Conservation (phyloP, 2,113 vertebrate genomes). For the Ochotona curzoniae region DNA sequence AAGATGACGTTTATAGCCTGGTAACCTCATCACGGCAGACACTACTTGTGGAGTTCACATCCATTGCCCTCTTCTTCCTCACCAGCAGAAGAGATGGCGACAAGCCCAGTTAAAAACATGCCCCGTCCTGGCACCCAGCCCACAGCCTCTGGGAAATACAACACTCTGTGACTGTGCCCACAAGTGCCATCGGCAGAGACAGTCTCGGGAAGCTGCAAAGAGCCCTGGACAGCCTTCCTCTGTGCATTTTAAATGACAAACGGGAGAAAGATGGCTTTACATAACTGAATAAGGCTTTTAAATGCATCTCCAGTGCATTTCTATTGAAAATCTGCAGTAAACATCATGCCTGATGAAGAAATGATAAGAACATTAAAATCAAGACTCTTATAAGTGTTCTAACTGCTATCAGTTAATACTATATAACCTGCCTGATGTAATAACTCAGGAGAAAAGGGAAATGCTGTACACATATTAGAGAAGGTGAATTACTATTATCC, state of each 20-base stretch:
- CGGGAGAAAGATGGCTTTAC: not conserved
- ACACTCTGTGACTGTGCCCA: not conserved
- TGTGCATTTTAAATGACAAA: not conserved
- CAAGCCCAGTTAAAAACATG: not conserved
- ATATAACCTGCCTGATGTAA: not conserved
- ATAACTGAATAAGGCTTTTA: not conserved
- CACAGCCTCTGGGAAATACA: not conserved
- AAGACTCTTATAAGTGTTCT: not conserved
- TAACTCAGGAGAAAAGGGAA: not conserved
- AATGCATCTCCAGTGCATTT: not conserved
- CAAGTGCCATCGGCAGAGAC: not conserved
- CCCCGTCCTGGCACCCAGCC: not conserved
- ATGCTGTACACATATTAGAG: not conserved
- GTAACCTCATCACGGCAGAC: not conserved
- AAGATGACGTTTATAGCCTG: not conserved
- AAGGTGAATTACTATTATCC: not conserved
- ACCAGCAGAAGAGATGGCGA: not conserved
- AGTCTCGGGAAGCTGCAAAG: not conserved
- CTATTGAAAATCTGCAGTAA: not conserved
- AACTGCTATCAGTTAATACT: not conserved
- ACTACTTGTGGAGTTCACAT: not conserved
- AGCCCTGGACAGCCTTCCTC: not conserved
- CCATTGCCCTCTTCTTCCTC: not conserved
- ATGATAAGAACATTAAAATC: not conserved
- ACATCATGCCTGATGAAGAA: not conserved